A percentile compares a stretch with the other conserved stretches of the same genome.
Evolutionary conservation across 2,113 vertebrate species (phyloP).

Genomic region (Pangasianodon hypophthalmus): DNA sequence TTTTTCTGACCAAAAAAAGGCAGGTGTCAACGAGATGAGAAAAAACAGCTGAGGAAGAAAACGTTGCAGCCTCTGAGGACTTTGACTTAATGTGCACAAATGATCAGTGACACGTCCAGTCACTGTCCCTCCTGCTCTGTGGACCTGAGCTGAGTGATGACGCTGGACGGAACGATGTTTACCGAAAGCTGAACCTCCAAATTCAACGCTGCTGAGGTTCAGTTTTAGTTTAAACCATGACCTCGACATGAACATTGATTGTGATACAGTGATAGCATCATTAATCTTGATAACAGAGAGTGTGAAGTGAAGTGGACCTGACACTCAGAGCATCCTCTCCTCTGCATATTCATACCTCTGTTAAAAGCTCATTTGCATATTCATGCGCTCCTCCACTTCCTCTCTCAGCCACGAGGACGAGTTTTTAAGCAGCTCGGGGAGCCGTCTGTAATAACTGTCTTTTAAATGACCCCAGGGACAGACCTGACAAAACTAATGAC

Average conservation of each 20-base stretch:
- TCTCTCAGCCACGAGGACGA: neutral
- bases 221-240: neutral
- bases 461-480: neutral
- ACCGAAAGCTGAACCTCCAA: neutral
- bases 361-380: conserved; percentile 41
- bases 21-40: too few species aligned
- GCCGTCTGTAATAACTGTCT: neutral
- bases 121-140: neutral
- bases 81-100: too few species aligned
- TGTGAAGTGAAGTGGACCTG: neutral
- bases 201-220: neutral
- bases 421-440: conserved; percentile 27
- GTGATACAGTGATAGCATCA: neutral
- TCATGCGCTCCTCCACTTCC: neutral
- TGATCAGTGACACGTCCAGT: neutral
- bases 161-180: neutral
- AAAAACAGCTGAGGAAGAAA: too few species aligned
- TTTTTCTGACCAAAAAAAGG: too few species aligned
- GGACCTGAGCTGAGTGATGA: neutral
- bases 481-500: neutral
- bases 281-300: neutral
- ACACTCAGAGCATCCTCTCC: neutral
- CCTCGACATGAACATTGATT: neutral
- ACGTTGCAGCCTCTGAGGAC: too few species aligned
- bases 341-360: conserved; percentile 24